Conservation (phyloP, 2,113 vertebrate species). For the Turdus rufiventris region DNA sequence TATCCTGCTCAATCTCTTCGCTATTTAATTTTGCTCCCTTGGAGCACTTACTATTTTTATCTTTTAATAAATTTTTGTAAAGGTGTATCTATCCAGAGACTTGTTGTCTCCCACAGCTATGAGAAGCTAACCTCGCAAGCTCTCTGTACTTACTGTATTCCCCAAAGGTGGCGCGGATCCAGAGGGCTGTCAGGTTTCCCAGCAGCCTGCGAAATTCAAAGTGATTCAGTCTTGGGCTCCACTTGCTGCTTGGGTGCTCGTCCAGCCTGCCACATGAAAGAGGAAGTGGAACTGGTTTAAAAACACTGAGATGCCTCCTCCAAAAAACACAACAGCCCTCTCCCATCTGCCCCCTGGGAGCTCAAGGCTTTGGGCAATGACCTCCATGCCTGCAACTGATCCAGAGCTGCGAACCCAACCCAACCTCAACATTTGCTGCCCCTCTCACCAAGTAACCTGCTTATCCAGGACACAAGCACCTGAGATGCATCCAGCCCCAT, state of each 20-base stretch:
- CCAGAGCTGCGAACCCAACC: neutral
- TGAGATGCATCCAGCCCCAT: neutral
- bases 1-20: neutral
- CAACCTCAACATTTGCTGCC: neutral
- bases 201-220: conserved; percentile 83
- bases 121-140: neutral
- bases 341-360: neutral
- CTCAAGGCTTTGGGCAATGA: neutral
- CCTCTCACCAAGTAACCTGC: neutral
- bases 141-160: conserved; percentile 79
- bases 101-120: fast-evolving
- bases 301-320: neutral
- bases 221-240: conserved; percentile 84
- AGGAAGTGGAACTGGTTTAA: neutral
- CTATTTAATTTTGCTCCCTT: neutral
- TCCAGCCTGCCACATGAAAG: conserved; percentile 76
- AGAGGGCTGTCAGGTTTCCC: conserved; percentile 86
- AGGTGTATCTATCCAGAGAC: neutral
- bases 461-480: neutral
- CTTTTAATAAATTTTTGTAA: neutral
- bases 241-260: conserved; percentile 77
- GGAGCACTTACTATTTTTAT: neutral
- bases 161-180: conserved; percentile 88
- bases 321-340: neutral
- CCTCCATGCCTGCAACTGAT: fast-evolving